These are phyloP conservation scores for Pseudoatta argentina DNA, from an alignment of 1,140 invertebrate species.

Conservation along the genomic window DNA sequence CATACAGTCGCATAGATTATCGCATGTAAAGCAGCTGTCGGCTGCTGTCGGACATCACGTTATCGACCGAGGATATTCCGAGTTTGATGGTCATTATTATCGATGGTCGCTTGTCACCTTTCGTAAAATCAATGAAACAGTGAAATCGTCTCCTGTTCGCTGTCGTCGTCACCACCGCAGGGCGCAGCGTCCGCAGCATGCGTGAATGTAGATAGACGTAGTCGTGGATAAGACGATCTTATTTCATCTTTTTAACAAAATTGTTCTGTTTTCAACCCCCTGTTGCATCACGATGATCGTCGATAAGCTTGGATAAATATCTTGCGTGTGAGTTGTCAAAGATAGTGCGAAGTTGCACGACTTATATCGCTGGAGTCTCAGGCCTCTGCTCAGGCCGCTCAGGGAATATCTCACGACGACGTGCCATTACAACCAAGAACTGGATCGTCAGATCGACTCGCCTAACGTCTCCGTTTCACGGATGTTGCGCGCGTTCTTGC, in stretches of 20 bases:
- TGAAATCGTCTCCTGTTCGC: neutral
- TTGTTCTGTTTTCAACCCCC: neutral
- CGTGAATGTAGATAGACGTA: neutral
- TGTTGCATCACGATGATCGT: neutral
- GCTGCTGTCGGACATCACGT: neutral
- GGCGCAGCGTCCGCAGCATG: neutral
- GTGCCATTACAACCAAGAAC: neutral
- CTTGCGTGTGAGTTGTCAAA: neutral
- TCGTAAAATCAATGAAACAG: too few relatives aligned
- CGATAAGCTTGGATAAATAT: neutral
- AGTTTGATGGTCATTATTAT: neutral
- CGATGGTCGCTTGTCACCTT: neutral
- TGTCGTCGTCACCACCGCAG: neutral
- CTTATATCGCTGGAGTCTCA: neutral
- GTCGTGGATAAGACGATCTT: neutral
- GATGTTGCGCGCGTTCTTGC: neutral
- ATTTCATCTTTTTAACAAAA: neutral
- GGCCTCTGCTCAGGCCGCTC: too few relatives aligned
- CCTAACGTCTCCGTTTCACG: neutral
- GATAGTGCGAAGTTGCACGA: constrained; percentile 9
- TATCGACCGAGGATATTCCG: neutral
- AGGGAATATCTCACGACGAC: neutral
- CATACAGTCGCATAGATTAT: too few relatives aligned
- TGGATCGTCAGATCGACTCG: neutral
- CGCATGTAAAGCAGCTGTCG: too few relatives aligned